Base-by-base conservation (phyloP, 1,140 invertebrate genomes). In the Drosophila arizonae region DNA sequence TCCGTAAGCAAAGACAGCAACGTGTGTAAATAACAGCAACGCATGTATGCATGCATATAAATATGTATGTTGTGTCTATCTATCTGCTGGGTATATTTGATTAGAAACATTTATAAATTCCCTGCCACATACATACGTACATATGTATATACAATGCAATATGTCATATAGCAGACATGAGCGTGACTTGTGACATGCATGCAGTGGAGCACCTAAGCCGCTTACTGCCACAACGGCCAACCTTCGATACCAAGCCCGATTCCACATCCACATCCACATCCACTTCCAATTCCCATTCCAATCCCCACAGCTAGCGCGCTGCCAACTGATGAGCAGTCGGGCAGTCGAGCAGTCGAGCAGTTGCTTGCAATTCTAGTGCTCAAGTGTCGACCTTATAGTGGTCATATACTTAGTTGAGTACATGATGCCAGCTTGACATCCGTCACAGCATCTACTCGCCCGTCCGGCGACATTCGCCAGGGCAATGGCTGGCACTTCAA, bases 81-180 rank as follows among this genome's bases (percentile, higher is more conserved):
- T 68, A 56, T 72, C 54, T 68, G 56, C 43, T 68, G 43, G 15
- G 48, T 51, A 68, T 68, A 68, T 72, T 72, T 72, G 70, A 68
- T 72, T 68, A 68, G 70, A 72, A 60, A 72, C 63, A 67, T 60
- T 55, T 72, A 67, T 67, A 72, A 72, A 72, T 68, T 61, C 57
- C 30, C 43, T 33, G 28, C 4, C 28, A 30, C 28, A 30, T 6
- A 30, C 28, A 30, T 6, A 30, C 28, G 6, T 6, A 30, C 28
- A 8, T 17, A 24, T 24, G 21, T 2, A 24, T 24, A 46, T 17
- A 60, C 15, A 67, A 21, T 36, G n/a, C 30, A 36, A 11, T 54
- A 51, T 13, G 56, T 52, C 51, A 52, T 68, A 33, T 65, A 58
- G 21, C 21, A 63, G 30, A 69, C 10, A 57, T 33, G 43, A 43